A percentile compares a stretch with the other conserved stretches of the same genome.
phyloP scores from a whole-genome alignment of 2,113 vertebrate species.

The Gavialis gangeticus region DNA sequence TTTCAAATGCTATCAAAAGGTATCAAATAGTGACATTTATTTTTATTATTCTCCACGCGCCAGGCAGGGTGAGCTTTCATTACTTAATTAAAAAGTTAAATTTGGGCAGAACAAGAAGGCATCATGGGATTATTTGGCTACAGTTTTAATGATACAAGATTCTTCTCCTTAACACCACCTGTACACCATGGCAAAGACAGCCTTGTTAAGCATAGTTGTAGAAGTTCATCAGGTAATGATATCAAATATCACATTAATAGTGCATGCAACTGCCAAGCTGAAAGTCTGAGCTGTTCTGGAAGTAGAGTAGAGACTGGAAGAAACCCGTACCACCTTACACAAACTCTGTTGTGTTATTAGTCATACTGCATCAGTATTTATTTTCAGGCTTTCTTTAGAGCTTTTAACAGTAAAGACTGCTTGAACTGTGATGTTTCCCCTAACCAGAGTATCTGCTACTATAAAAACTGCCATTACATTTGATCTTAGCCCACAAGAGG shows the following conservation, averaged over 20 bases:
- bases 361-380: background rate
- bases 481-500: too few relatives aligned
- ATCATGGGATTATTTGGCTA: background rate
- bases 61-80: background rate
- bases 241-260: background rate
- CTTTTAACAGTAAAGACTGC: background rate
- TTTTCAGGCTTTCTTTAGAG: background rate
- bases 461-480: too few relatives aligned
- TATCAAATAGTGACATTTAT: background rate
- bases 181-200: background rate
- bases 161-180: background rate
- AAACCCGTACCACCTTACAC: background rate
- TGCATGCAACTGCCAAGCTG: background rate
- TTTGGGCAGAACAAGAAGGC: background rate
- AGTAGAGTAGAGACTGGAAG: background rate
- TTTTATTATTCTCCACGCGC: background rate
- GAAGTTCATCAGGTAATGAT: background rate
- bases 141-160: background rate
- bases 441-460: background rate
- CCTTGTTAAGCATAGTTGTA: background rate
- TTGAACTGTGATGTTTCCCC: background rate
- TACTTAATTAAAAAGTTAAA: constrained; percentile 3
- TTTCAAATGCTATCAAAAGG: constrained; percentile 10
- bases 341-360: background rate
- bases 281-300: background rate